Conservation (phyloP, 2,113 vertebrate genomes). For the Struthio camelus region DNA sequence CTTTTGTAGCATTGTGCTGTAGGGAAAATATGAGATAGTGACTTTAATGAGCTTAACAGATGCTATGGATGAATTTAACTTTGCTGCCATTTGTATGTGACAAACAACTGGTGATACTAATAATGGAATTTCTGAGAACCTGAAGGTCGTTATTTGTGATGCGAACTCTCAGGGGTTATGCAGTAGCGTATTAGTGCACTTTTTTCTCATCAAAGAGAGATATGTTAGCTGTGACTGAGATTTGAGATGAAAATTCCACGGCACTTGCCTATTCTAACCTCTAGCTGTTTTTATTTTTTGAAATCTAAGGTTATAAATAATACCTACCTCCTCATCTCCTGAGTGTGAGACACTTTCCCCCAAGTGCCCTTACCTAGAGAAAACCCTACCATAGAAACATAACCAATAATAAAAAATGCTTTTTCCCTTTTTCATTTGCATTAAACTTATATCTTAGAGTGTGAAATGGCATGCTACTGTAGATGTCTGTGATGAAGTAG, state of each 20-base stretch:
- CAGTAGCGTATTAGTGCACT: not conserved
- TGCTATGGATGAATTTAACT: conserved; percentile 17
- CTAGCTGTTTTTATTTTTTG: not conserved
- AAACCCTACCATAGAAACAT: not conserved
- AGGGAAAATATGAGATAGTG: not conserved
- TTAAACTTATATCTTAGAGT: not conserved
- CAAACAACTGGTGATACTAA: conserved; percentile 28
- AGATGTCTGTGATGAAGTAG: not conserved
- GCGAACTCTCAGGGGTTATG: accelerated
- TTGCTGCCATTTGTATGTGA: not conserved
- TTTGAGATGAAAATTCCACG: not conserved
- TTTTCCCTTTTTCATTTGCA: not conserved
- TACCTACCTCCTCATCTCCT: not conserved
- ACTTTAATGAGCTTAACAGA: conserved; percentile 14
- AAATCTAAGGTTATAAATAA: not conserved
- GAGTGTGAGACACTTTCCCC: not conserved
- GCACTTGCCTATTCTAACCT: not conserved
- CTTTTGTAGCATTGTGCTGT: not conserved
- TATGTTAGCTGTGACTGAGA: not conserved
- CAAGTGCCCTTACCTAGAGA: not conserved
- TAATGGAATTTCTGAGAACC: conserved; percentile 56
- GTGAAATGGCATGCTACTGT: not conserved
- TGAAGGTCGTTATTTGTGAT: not conserved
- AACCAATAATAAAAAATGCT: not conserved
- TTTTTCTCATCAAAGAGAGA: not conserved